phyloP scores from a whole-genome alignment of 2,888 invertebrate species.

The Xylophagus ater region DNA sequence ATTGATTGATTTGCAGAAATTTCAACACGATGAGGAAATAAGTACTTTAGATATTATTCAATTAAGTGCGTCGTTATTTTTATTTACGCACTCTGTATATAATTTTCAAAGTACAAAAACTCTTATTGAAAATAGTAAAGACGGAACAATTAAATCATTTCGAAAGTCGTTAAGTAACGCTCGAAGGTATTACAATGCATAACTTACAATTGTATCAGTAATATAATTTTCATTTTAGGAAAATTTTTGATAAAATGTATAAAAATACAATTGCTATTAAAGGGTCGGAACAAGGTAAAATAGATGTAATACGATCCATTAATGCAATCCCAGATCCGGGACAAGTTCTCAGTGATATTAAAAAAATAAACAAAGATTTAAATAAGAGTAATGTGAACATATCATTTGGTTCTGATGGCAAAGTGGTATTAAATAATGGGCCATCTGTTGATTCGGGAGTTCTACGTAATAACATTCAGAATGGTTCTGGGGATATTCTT shows the following conservation, averaged over 20 bases:
- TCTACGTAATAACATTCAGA: conserved; percentile 29
- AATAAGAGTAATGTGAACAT: conserved; percentile 23
- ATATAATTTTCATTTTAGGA: conserved; percentile 19
- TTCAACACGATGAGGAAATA: conserved; percentile 27
- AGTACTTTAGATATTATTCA: conserved; percentile 26
- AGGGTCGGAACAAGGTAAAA: conserved; percentile 24
- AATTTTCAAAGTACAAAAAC: conserved; percentile 32
- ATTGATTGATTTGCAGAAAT: conserved; percentile 23
- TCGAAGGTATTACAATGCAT: conserved; percentile 23
- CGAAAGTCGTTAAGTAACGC: conserved; percentile 27
- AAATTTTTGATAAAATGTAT: conserved; percentile 29
- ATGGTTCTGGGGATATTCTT: conserved; percentile 26
- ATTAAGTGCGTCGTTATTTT: conserved; percentile 29
- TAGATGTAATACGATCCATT: conserved; percentile 30
- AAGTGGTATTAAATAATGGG: conserved; percentile 29
- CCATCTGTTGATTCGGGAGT: conserved; percentile 22
- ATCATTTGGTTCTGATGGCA: conserved; percentile 24
- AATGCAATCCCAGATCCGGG: conserved; percentile 29
- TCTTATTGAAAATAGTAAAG: conserved; percentile 25
- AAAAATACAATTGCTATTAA: conserved; percentile 28
- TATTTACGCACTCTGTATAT: conserved; percentile 32
- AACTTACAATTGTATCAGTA: conserved; percentile 9
- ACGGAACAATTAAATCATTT: conserved; percentile 22
- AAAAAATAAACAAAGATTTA: conserved; percentile 22
- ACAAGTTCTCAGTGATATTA: conserved; percentile 31